Conservation (phyloP, 2,888 invertebrate genomes). For the Drosophila percnosoma region DNA sequence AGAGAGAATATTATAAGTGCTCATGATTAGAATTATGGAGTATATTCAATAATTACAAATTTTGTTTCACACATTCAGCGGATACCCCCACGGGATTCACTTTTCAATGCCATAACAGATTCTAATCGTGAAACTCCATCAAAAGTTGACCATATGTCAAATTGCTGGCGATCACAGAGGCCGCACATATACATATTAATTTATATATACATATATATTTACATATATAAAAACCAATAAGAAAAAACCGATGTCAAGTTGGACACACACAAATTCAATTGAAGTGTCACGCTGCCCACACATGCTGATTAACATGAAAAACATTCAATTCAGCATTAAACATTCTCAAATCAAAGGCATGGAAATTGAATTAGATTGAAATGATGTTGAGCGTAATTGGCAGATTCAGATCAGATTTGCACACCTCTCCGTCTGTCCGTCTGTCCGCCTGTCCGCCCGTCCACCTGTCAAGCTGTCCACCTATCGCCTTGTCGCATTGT, state of each 20-base stretch:
- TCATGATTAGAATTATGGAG: background rate
- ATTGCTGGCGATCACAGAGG: constrained; percentile 6
- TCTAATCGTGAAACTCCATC: background rate
- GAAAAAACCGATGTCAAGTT: constrained; percentile 25
- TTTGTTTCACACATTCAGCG: background rate
- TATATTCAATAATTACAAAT: background rate
- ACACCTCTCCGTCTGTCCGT: constrained; percentile 21
- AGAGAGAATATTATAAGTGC: background rate
- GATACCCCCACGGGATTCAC: constrained; percentile 5
- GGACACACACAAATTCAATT: constrained; percentile 14
- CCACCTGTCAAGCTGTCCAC: background rate
- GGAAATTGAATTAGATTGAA: constrained; percentile 37
- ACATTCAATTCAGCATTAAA: constrained; percentile 16
- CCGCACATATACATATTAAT: background rate
- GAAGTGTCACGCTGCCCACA: constrained; percentile 30
- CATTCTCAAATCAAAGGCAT: constrained; percentile 21
- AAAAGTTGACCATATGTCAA: constrained; percentile 21
- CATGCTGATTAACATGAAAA: constrained; percentile 27
- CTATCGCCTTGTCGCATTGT: background rate
- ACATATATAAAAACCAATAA: background rate
- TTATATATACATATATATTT: background rate
- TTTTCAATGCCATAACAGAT: constrained; percentile 12
- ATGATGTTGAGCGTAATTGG: constrained; percentile 43
- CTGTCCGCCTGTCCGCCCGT: background rate
- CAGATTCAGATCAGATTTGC: constrained; percentile 40